Evolutionary conservation across 2,113 vertebrate species (phyloP).

Genomic region (Silurus meridionalis): DNA sequence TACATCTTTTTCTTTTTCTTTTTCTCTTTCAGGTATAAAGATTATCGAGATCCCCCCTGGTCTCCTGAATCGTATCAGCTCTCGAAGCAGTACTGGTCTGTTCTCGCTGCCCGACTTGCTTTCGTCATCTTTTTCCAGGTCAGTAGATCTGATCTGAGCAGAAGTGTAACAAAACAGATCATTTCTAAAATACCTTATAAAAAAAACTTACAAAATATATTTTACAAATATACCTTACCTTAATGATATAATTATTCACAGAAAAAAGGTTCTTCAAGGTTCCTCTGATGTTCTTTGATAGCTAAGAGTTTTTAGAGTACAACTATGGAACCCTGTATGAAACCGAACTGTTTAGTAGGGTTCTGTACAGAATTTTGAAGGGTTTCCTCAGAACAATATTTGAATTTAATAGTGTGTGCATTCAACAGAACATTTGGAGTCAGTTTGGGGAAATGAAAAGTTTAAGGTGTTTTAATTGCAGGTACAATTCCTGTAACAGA

Average conservation of each 20-base stretch:
- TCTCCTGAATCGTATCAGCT: constrained; percentile 84
- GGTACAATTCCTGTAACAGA: neutral
- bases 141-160: constrained; percentile 40
- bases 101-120: constrained; percentile 88
- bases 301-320: neutral
- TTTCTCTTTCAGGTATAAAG: constrained; percentile 83
- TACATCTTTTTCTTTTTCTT: neutral
- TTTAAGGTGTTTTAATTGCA: neutral
- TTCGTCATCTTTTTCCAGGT: constrained; percentile 98
- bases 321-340: neutral
- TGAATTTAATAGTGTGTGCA: no score
- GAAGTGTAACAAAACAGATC: neutral
- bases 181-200: neutral
- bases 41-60: constrained; percentile 96
- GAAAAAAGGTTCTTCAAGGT: neutral
- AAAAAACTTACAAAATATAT: neutral
- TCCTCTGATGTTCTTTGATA: neutral
- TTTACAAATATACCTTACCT: neutral
- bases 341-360: neutral
- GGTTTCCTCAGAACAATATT: neutral
- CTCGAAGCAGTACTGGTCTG: constrained; percentile 94
- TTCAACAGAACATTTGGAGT: neutral
- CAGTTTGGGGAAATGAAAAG: neutral
- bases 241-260: no score
- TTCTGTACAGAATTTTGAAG: neutral